phyloP scores from a whole-genome alignment of 2,888 invertebrate genomes.

The Hyposoter dolosus region DNA sequence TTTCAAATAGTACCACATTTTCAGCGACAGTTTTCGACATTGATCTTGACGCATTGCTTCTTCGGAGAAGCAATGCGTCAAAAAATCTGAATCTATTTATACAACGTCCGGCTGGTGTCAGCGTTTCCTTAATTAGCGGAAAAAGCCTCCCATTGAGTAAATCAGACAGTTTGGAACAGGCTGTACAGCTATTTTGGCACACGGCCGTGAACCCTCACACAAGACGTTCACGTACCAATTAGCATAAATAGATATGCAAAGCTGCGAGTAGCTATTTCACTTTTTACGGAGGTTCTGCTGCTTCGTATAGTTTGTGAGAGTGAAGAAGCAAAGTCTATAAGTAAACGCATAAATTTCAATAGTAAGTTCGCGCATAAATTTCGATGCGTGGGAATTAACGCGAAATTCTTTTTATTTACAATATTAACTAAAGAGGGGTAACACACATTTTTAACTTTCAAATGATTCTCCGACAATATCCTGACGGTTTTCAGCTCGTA shows the following conservation, averaged over 20 bases:
- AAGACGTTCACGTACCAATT: neutral
- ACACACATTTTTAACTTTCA: neutral
- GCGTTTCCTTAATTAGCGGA: slow-evolving; percentile 31
- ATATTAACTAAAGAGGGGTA: neutral
- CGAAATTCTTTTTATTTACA: neutral
- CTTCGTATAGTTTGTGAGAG: slow-evolving; percentile 32
- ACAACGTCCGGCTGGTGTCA: slow-evolving; percentile 5
- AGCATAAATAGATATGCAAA: slow-evolving; percentile 51
- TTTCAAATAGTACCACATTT: neutral
- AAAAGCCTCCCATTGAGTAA: slow-evolving; percentile 36
- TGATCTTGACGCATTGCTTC: neutral
- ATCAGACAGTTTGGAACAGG: slow-evolving; percentile 41
- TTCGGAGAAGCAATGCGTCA: neutral
- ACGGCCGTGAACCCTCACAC: slow-evolving; percentile 54
- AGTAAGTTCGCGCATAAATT: neutral
- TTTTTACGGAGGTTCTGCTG: slow-evolving; percentile 19
- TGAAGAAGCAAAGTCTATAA: slow-evolving; percentile 12
- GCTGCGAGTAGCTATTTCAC: slow-evolving; percentile 56
- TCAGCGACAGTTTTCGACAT: neutral
- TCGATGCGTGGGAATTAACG: neutral
- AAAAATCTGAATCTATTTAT: slow-evolving; percentile 22
- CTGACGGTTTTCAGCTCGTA: neutral
- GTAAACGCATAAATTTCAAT: neutral
- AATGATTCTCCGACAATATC: neutral
- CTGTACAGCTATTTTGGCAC: slow-evolving; percentile 49